Base-by-base conservation (phyloP, 1,140 invertebrate species). In the Acromyrmex echinatior region DNA sequence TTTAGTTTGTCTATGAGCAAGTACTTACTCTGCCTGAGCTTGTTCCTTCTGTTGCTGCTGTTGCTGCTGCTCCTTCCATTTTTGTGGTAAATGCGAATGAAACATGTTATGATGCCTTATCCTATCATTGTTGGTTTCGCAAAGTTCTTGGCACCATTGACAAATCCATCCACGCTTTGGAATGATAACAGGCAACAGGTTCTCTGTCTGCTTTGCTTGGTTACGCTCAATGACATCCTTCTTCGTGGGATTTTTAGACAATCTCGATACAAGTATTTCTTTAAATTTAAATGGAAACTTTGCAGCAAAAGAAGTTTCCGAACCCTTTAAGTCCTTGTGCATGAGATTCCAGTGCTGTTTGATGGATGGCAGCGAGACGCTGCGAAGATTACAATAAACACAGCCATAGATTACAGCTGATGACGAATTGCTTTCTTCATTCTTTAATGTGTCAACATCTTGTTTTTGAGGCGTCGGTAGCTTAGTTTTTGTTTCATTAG, bases 51-150 rank as follows among this genome's bases (percentile, higher is more conserved):
- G 1, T n/a, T 90, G 65, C 12, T 80, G 77, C 12, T 80, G 77
- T 10, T 35, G 68, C 31, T 31, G 31, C 14, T 82, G 51, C n/a
- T 74, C 89, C 7, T 86, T 87, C 58, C 60, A 92, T 35, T 92
- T 91, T 1, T 91, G 84, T 0, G 88, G 88, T 6, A 95, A 60
- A 45, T 95, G 94, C 0, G 95, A 94, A 56, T 95, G 95, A 58
- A 92, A 94, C 90, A 94, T 93, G 0, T 92, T 92, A 1, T 95
- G 94, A 86, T 95, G 95, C 7, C 70, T 87, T 5, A 93, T 93
- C 5, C 91, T 93, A 10, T 94, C 93, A 0, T 68, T 78, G 1
- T 93, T 91, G 4, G 90, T 92, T 0, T 93, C 88, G 31, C 93
- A 95, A 3, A 93, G 78, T 49, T 95, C 95, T 4, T 93, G 35